A percentile compares a stretch with the other conserved stretches of the same genome.
Conservation (phyloP, 2,113 vertebrate species). For the Halcyon senegalensis region DNA sequence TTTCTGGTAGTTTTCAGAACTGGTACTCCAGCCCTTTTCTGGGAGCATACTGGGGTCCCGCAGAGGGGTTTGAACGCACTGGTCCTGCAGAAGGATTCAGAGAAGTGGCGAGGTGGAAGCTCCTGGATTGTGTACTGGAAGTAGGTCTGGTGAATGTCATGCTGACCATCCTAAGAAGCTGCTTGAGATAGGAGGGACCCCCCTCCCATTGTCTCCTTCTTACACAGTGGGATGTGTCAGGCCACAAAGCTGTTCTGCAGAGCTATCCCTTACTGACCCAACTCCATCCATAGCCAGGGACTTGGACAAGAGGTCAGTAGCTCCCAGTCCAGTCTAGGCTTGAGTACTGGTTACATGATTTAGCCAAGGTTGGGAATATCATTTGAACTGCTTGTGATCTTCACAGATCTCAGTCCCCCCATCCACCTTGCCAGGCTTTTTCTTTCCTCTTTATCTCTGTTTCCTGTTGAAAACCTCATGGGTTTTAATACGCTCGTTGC, state of each 20-base stretch:
- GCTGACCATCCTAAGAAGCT: rapidly evolving
- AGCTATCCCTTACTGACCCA: neutral
- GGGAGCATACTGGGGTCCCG: rapidly evolving
- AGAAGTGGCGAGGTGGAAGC: rapidly evolving
- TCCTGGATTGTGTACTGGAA: neutral
- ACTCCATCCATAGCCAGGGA: neutral
- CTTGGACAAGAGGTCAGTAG: neutral
- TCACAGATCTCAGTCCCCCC: neutral
- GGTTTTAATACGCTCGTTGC: neutral
- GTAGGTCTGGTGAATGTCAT: neutral
- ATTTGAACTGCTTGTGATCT: neutral
- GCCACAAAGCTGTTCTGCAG: neutral
- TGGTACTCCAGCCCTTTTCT: neutral
- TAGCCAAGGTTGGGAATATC: neutral
- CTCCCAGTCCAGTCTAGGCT: neutral
- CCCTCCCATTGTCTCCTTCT: neutral
- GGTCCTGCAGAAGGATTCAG: neutral
- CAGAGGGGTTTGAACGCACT: neutral
- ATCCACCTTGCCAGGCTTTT: neutral
- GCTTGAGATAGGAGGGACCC: neutral
- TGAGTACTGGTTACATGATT: neutral
- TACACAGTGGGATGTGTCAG: neutral
- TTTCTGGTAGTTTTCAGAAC: neutral
- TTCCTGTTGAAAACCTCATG: neutral
- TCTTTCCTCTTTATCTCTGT: neutral